These are phyloP conservation scores for Albula goreensis DNA, from an alignment of 2,113 vertebrate species.

Conservation along the genomic window DNA sequence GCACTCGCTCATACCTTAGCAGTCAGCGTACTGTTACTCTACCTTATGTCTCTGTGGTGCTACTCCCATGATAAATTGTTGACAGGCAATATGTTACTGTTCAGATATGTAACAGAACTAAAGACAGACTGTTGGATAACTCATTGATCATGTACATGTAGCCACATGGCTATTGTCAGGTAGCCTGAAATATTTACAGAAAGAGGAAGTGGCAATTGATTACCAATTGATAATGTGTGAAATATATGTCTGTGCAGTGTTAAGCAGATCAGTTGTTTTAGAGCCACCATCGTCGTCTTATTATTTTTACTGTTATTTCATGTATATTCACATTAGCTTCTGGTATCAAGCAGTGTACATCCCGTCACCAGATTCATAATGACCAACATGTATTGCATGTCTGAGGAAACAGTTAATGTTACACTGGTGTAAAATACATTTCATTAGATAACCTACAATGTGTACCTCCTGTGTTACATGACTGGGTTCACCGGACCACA, in stretches of 20 bases:
- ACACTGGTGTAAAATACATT: background rate
- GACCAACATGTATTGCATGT: too few relatives aligned
- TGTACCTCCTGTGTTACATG: background rate
- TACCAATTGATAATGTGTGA: background rate
- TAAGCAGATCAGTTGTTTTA: background rate
- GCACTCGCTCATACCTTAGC: background rate
- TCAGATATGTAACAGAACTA: background rate
- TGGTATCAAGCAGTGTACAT: background rate
- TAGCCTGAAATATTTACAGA: background rate
- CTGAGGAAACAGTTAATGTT: background rate
- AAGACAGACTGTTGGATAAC: background rate
- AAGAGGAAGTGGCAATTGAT: conserved; percentile 4
- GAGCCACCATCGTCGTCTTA: background rate
- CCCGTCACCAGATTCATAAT: background rate
- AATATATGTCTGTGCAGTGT: background rate
- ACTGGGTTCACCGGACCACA: conserved; percentile 16
- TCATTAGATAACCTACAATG: background rate
- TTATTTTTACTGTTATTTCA: background rate
- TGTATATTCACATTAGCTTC: background rate
- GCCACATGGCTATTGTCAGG: background rate
- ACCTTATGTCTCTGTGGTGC: background rate
- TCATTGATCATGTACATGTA: background rate
- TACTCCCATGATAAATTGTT: background rate
- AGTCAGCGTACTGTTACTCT: background rate
- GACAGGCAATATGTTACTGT: background rate